These are phyloP conservation scores for Cynopterus sphinx DNA, from an alignment of 2,797 vertebrate genomes.

Conservation along the genomic window DNA sequence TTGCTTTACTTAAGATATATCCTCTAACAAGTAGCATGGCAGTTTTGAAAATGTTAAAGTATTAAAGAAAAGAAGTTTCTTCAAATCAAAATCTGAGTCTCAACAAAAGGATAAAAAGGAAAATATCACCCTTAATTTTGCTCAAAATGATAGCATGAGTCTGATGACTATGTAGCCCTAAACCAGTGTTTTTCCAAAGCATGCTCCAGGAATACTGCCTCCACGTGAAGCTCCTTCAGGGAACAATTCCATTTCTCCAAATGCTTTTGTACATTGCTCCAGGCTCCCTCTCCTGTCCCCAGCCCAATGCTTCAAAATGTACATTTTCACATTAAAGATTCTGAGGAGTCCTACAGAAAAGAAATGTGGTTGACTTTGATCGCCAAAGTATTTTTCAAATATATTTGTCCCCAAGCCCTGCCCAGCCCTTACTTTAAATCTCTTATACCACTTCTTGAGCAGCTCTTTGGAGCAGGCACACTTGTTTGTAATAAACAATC, in stretches of 20 bases:
- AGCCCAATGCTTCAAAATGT: not conserved
- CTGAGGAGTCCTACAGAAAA: not conserved
- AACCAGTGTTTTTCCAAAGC: not conserved
- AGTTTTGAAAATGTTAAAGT: constrained; percentile 30
- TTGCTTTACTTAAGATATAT: constrained; percentile 3
- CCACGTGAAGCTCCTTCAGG: not conserved
- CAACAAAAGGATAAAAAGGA: not conserved
- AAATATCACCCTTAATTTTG: not conserved
- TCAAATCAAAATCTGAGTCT: constrained; percentile 10
- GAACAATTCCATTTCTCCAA: not conserved
- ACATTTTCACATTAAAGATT: not conserved
- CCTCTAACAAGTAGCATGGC: not conserved
- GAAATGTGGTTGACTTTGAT: not conserved
- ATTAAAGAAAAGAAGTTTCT: not conserved
- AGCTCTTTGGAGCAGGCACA: not conserved
- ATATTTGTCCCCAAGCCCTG: not conserved
- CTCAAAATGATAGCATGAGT: not conserved
- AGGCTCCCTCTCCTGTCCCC: not conserved
- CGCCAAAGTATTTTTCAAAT: not conserved
- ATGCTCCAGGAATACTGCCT: not conserved
- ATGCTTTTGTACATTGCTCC: not conserved
- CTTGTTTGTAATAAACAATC: not conserved
- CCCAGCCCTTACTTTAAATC: not conserved
- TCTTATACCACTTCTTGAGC: not conserved
- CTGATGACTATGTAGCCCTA: not conserved